Conservation (phyloP, 2,797 vertebrate genomes). For the Mus minutoides region DNA sequence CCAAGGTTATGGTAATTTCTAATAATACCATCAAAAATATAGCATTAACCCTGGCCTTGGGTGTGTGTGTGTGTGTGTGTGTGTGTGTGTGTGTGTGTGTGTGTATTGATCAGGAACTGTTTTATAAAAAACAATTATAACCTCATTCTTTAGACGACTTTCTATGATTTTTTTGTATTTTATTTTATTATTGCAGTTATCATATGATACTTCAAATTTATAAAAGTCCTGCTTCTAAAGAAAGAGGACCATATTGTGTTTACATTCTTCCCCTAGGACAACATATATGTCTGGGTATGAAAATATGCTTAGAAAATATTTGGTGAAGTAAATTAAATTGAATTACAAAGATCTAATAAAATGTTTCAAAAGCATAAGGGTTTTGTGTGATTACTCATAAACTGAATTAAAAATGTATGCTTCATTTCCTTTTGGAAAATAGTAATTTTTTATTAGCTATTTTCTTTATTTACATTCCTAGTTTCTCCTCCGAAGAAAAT, state of each 20-base stretch:
- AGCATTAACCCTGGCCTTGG: neutral
- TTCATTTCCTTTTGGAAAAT: neutral
- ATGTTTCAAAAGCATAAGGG: neutral
- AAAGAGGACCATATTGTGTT: constrained; percentile 6
- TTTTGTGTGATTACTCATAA: neutral
- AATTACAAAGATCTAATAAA: constrained; percentile 51
- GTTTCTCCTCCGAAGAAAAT: no score
- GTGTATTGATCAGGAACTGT: neutral
- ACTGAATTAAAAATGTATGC: neutral
- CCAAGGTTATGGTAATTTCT: neutral
- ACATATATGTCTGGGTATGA: neutral
- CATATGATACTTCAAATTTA: neutral
- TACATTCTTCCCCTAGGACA: neutral
- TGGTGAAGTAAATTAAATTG: constrained; percentile 44
- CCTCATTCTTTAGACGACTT: neutral
- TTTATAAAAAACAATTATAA: neutral
- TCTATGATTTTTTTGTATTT: neutral
- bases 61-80: no score
- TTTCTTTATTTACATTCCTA: no score
- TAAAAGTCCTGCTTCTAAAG: neutral
- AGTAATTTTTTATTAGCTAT: no score
- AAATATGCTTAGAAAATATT: neutral
- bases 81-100: neutral
- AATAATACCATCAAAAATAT: neutral
- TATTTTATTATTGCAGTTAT: neutral